Conservation (phyloP, 2,888 invertebrate species). For the Polydrusus tereticollis region DNA sequence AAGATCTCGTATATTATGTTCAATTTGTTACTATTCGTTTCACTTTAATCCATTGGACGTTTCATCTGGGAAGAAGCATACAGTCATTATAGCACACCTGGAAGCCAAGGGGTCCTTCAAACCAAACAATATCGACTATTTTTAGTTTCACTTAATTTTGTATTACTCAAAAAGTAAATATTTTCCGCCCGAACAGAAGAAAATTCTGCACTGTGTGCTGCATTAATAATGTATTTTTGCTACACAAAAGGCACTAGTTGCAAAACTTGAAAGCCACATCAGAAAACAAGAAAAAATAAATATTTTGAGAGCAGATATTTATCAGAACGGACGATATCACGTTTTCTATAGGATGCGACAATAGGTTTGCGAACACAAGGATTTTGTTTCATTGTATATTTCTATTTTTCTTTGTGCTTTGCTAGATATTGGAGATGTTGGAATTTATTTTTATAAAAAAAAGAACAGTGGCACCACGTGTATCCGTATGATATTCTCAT, state of each 20-base stretch:
- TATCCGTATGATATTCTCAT: too few relatives aligned
- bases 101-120: too few relatives aligned
- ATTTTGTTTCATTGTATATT: not conserved
- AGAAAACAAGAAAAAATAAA: not conserved
- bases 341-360: slow-evolving; percentile 4
- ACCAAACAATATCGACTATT: too few relatives aligned
- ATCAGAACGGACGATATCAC: not conserved
- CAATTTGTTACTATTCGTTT: too few relatives aligned
- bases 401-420: not conserved
- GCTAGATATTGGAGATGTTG: not conserved
- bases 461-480: not conserved
- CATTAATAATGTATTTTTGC: not conserved
- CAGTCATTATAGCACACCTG: too few relatives aligned
- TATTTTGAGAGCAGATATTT: not conserved
- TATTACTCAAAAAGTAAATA: too few relatives aligned
- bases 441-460: not conserved
- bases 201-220: not conserved
- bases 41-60: too few relatives aligned
- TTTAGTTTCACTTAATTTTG: too few relatives aligned
- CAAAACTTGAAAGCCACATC: not conserved
- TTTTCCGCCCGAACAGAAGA: not conserved
- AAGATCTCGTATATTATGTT: too few relatives aligned
- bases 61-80: too few relatives aligned
- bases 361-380: not conserved
- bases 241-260: not conserved